These are phyloP conservation scores for Atta colombica DNA, from an alignment of 1,140 invertebrate species.

Conservation along the genomic window DNA sequence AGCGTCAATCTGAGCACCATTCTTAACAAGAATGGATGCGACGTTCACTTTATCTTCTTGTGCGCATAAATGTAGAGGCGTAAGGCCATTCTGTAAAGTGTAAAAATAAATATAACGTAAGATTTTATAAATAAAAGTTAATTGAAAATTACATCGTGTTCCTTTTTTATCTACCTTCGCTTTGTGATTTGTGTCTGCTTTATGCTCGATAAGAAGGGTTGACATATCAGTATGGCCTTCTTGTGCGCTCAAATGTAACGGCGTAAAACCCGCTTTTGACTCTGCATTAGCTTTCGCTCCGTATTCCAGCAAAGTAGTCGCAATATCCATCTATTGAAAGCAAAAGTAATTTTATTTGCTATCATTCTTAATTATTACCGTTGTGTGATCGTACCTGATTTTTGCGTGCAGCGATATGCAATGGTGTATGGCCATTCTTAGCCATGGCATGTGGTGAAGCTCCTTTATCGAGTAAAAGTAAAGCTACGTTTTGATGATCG, in stretches of 20 bases:
- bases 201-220: conserved; percentile 95
- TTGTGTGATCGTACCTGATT: conserved; percentile 91
- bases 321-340: conserved; percentile 92
- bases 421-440: conserved; percentile 99
- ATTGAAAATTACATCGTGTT: conserved; percentile 18
- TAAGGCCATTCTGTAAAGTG: conserved; percentile 92
- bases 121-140: conserved; percentile 1
- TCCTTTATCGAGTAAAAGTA: conserved; percentile 96
- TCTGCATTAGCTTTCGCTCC: conserved; percentile 95
- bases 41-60: conserved; percentile 97
- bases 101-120: conserved; percentile 18
- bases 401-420: conserved; percentile 99
- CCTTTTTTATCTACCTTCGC: conserved; percentile 89
- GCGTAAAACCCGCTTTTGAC: conserved; percentile 96
- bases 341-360: not conserved
- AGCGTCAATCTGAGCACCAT: conserved; percentile 93
- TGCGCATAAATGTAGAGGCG: conserved; percentile 95
- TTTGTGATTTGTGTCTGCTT: conserved; percentile 94
- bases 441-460: conserved; percentile 98
- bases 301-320: conserved; percentile 97
- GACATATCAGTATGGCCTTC: conserved; percentile 98
- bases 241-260: conserved; percentile 97
- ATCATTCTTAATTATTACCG: not conserved
- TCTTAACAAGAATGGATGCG: conserved; percentile 93
- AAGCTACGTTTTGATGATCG: conserved; percentile 97